Evolutionary conservation across 2,888 invertebrate genomes (phyloP), one percentile per base, ranked within the genome.

Genomic region (Glyphotaelius pellucidus): DNA sequence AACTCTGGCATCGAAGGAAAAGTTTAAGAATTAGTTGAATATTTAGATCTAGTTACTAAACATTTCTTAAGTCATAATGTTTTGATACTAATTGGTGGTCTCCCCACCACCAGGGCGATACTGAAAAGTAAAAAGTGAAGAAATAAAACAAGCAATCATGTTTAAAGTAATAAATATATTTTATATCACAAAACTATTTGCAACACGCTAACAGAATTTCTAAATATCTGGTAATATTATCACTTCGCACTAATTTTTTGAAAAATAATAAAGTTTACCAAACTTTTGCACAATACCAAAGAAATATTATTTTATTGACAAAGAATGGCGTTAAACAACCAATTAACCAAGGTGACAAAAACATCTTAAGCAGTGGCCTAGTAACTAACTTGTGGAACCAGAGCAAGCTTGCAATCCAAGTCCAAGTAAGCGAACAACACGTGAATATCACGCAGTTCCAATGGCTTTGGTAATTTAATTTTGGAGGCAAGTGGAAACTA

Each of bases 181-280:
- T 93, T 93, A 93, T 93, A 93, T 93, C 93, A 93, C 93, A 93
- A 93, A 93, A 93, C 93, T 93, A 93, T 89, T 92, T 93, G 92
- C 92, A 93, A 93, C 92, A 92, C 90, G 85, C 93, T 93, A 93
- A 93, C 90, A 93, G 91, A 93, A 91, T 92, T 87, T 91, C 90
- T 93, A 92, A 85, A 83, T 91, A 79, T 91, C 91, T 92, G 92
- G 90, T 93, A 92, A 91, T 89, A 79, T 90, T 89, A 92, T 92
- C 90, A 92, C 92, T 92, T 89, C 89, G 90, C 87, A 90, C 90
- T 92, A 92, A 89, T 52, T 47, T 80, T 87, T 87, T 80, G 79
- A 89, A 89, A 89, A 79, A 89, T 89, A 89, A 89, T 89, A 67
- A 67, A 67, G 25, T 67, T 67, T 89, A 89, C 88, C 15, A 30